These are phyloP conservation scores for Caenorhabditis tropicalis DNA, from an alignment of 1,140 invertebrate genomes.

Conservation along the genomic window DNA sequence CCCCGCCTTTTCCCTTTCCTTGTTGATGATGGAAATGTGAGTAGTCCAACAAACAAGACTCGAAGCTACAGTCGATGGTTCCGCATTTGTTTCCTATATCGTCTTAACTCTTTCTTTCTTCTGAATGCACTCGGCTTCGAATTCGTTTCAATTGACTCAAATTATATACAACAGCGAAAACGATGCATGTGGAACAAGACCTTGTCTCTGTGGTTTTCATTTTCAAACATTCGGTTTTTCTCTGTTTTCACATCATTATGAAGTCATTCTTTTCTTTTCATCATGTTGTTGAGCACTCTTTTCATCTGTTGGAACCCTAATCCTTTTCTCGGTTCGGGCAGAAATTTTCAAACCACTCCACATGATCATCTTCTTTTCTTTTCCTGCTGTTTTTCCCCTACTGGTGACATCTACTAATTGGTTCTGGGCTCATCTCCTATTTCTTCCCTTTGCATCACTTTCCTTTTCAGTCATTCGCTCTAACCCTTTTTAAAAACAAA, in stretches of 20 bases:
- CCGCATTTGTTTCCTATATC: conserved; percentile 6
- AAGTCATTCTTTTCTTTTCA: neutral
- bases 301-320: neutral
- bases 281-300: neutral
- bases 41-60: conserved; percentile 1
- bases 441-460: neutral
- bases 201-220: neutral
- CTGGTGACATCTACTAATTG: conserved; percentile 1
- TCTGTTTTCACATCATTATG: no score
- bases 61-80: neutral
- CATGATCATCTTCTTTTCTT: neutral
- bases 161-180: neutral
- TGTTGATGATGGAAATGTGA: conserved; percentile 25
- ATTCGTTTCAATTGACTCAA: neutral
- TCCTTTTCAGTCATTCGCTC: neutral
- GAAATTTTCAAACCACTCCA: neutral
- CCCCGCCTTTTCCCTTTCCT: neutral
- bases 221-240: neutral
- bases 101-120: neutral
- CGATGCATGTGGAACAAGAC: neutral
- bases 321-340: neutral
- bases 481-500: neutral
- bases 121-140: neutral
- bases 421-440: conserved; percentile 9
- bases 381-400: neutral